Base-by-base conservation (phyloP, 2,113 vertebrate genomes). In the Cariama cristata region DNA sequence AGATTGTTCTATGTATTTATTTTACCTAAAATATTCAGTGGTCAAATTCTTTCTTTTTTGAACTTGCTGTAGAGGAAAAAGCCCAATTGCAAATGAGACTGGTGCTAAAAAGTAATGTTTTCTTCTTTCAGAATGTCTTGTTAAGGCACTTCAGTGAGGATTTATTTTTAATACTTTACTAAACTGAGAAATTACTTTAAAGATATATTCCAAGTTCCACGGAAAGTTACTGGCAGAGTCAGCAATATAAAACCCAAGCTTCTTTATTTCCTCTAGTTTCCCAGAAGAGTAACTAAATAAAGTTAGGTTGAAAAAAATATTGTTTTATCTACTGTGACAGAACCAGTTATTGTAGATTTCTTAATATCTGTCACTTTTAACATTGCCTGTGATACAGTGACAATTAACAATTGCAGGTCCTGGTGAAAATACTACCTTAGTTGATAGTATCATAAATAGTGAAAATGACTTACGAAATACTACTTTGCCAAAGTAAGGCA, bases 301-400 rank as follows among this genome's bases (percentile, higher is more conserved):
- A 88, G 17, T 69, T 73, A 69, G 3, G 44, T 93, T 60, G 59
- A 44, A 88, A 88, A 71, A 27, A 33, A 5, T 0, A 8, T 60
- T 55, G 3, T 38, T 92, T 59, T 71, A 56, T 40, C 47, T 60
- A 33, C 47, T 75, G 35, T 81, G 80, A 52, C 44, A 73, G 49
- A 81, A 74, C 3, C 24, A 68, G 11, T 80, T 83, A 44, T 12
- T 81, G 11, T 28, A 72, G 15, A 55, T 79, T 72, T 47, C 47
- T 84, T 91, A 74, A 30, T 45, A 62, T 52, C n/a, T 86, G n/a
- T 86, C 45, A 66, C 75, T 80, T 96, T 77, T 77, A 91, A 92
- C 30, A 7, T 60, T 87, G 28, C 30, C 32, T 93, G n/a, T 94
- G 27, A 18, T 79, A 72, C 6, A 76, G 27, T 69, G 50, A 30